These are phyloP conservation scores for Drosophila kikkawai DNA, from an alignment of 1,140 invertebrate genomes.

Conservation along the genomic window DNA sequence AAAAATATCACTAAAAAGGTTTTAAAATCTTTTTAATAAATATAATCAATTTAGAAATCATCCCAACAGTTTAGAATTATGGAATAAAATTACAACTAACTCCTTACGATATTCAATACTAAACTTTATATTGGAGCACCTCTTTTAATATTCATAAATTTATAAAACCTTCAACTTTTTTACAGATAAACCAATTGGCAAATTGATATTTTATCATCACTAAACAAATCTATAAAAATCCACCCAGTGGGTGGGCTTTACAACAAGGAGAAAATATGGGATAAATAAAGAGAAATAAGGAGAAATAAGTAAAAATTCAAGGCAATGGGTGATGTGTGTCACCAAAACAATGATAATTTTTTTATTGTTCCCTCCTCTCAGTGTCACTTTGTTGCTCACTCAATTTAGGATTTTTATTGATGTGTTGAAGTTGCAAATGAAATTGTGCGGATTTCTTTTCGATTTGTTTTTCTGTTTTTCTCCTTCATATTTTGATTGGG, in stretches of 20 bases:
- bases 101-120: neutral
- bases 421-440: slow-evolving; percentile 59
- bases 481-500: slow-evolving; percentile 19
- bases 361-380: slow-evolving; percentile 16
- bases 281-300: neutral
- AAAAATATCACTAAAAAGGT: no score
- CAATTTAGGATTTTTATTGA: slow-evolving; percentile 77
- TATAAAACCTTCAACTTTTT: no score
- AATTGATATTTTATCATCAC: neutral
- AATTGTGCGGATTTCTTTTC: slow-evolving; percentile 34
- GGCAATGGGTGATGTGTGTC: slow-evolving; percentile 21
- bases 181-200: neutral
- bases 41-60: neutral
- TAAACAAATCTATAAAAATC: slow-evolving; percentile 3
- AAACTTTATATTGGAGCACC: neutral
- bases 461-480: slow-evolving; percentile 29
- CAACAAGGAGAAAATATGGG: slow-evolving; percentile 3
- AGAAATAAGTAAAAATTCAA: neutral
- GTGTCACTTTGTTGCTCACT: slow-evolving; percentile 30
- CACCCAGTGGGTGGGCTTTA: slow-evolving; percentile 50
- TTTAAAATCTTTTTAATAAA: neutral
- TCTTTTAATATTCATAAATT: no score
- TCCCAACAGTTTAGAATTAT: neutral
- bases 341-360: slow-evolving; percentile 54
- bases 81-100: neutral